phyloP scores from a whole-genome alignment of 2,113 vertebrate genomes.

The Marmota monax region DNA sequence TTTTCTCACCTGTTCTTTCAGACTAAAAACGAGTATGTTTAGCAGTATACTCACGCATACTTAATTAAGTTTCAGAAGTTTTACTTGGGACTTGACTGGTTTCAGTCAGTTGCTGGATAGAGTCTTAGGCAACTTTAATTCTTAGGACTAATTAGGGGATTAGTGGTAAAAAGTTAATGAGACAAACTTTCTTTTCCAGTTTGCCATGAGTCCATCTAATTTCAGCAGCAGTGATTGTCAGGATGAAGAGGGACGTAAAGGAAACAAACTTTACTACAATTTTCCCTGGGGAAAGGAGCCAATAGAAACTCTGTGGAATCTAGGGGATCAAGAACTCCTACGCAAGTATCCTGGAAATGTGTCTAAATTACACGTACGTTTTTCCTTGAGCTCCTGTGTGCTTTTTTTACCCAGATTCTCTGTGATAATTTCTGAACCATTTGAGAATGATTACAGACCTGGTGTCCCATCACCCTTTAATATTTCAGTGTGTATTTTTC shows the following conservation, averaged over 20 bases:
- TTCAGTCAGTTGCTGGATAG: background rate
- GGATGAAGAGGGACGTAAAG: conserved; percentile 87
- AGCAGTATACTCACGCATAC: background rate
- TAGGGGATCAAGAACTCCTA: conserved; percentile 91
- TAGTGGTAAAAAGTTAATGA: background rate
- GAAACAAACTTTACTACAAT: conserved; percentile 90
- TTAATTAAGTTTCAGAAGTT: conserved; percentile 27
- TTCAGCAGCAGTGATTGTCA: conserved; percentile 92
- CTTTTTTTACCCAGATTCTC: conserved; percentile 34
- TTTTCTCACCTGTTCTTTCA: conserved; percentile 49
- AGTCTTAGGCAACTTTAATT: background rate
- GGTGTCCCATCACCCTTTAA: background rate
- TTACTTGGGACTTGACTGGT: background rate
- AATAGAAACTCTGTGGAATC: conserved; percentile 92
- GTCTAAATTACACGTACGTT: conserved; percentile 90
- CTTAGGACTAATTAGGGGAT: background rate
- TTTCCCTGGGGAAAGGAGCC: conserved; percentile 96
- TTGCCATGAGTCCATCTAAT: conserved; percentile 93
- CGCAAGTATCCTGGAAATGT: conserved; percentile 85
- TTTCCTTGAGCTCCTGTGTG: background rate
- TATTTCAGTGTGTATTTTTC: background rate
- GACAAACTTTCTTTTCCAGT: conserved; percentile 88
- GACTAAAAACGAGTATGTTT: background rate
- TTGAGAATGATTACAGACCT: background rate
- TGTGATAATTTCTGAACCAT: background rate